Evolutionary conservation across 1,140 invertebrate species (phyloP).

Genomic region (Branchinecta lynchi): DNA sequence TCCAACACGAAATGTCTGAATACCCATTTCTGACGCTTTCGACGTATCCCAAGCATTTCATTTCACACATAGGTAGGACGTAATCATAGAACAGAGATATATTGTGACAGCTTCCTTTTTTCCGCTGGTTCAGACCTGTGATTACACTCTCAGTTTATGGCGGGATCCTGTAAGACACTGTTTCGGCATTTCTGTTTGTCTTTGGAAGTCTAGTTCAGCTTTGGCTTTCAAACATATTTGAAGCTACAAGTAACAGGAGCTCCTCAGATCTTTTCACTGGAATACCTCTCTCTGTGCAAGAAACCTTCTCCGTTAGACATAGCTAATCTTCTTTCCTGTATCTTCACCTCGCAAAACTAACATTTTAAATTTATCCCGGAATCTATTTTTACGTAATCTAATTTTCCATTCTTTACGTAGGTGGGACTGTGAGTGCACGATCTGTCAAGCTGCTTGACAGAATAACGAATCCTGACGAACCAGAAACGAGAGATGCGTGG

Average conservation of each 20-base stretch:
- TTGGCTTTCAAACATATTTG: no score
- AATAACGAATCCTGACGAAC: slow-evolving; percentile 65
- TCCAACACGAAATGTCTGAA: slow-evolving; percentile 53
- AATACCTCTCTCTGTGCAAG: no score
- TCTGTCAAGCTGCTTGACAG: slow-evolving; percentile 75
- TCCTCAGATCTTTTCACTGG: no score
- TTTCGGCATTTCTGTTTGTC: no score
- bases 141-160: no score
- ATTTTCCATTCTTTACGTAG: slow-evolving; percentile 31
- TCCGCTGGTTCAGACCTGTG: no score
- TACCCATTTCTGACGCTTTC: slow-evolving; percentile 91
- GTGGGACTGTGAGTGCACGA: slow-evolving; percentile 66
- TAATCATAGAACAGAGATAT: no score
- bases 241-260: no score
- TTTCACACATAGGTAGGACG: slow-evolving; percentile 62
- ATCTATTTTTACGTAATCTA: background rate
- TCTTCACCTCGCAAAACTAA: slow-evolving; percentile 15
- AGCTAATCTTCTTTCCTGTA: background rate
- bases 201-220: no score
- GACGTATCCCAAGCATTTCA: slow-evolving; percentile 71
- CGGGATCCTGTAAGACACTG: no score
- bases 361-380: background rate
- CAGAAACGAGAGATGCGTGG: slow-evolving; percentile 79
- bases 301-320: background rate
- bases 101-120: no score